phyloP scores from a whole-genome alignment of 2,113 vertebrate genomes.

The Colossoma macropomum region DNA sequence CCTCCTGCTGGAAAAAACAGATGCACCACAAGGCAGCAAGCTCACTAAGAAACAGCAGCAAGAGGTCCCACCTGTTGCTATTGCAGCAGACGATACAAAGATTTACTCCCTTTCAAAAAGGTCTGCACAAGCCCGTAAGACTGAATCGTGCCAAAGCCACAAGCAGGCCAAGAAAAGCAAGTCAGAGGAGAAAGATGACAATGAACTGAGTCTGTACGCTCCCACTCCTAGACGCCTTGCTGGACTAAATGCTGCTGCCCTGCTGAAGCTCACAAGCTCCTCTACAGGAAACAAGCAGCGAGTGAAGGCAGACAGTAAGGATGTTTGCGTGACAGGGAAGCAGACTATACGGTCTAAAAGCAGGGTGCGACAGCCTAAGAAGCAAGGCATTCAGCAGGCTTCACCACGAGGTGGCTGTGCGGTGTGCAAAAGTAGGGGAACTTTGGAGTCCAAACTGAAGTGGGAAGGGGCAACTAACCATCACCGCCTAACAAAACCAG shows the following conservation, averaged over 20 bases:
- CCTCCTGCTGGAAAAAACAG: conserved; percentile 85
- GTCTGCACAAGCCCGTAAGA: conserved; percentile 57
- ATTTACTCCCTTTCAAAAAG: conserved; percentile 16
- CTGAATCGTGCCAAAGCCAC: conserved; percentile 62
- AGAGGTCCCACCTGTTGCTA: conserved; percentile 43
- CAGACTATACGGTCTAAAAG: conserved; percentile 60
- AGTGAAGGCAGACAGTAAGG: conserved; percentile 66
- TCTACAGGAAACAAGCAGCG: conserved; percentile 74
- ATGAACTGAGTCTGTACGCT: conserved; percentile 60
- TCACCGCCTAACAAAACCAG: conserved; percentile 68
- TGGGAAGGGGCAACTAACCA: conserved; percentile 65
- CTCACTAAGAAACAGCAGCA: conserved; percentile 71
- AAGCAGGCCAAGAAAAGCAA: conserved; percentile 67
- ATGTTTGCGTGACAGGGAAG: conserved; percentile 44
- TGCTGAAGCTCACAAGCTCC: conserved; percentile 90
- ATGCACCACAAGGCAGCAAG: conserved; percentile 70
- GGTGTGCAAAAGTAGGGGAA: conserved; percentile 79
- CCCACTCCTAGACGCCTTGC: conserved; percentile 90
- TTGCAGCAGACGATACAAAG: conserved; percentile 48
- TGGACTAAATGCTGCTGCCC: conserved; percentile 91
- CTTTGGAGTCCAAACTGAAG: conserved; percentile 74
- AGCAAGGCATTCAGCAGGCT: conserved; percentile 51
- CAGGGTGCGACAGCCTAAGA: conserved; percentile 60
- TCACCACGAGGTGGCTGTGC: conserved; percentile 72
- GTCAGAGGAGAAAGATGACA: conserved; percentile 23